Base-by-base conservation (phyloP, 2,888 invertebrate species). In the Acanthacorydalis orientalis region DNA sequence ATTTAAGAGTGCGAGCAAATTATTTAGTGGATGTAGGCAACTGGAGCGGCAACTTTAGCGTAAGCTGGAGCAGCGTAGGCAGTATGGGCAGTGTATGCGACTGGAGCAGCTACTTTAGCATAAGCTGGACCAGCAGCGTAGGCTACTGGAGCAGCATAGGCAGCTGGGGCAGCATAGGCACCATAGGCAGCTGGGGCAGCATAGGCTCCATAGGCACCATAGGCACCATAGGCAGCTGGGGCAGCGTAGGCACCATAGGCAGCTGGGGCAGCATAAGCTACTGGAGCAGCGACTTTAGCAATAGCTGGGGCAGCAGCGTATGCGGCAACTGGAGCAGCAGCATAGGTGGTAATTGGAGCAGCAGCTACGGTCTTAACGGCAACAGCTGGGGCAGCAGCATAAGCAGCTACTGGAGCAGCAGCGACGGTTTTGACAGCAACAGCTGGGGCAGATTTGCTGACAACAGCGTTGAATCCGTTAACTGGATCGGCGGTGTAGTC, bases 391-490 rank as follows among this genome's bases (percentile, higher is more conserved):
- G 48, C 41, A 33, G 48, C 43, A 14, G 46, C 44, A n/a, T 39
- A 12, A 35, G 49, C 49, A 11, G 41, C 50, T 15, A 47, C 47
- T 38, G 52, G 49, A 12, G 52, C 48, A 14, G 51, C 47, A 7
- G 64, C 68, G 1, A 65, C 66, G 0, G 68, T 67, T 53, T 57
- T 56, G 14, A 57, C 70, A 1, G 67, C 48, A 39, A 39, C 12
- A 42, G 31, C 38, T 23, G 43, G 54, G 10, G 40, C 39, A 31
- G 11, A n/a, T 47, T 48, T 67, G 51, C 64, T 66, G 37, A 68
- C 70, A 46, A 68, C 67, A 48, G 70, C 69, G 53, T 70, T 69
- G 63, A 70, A 70, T 46, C 69, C 69, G 53, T 69, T 64, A 38
- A 66, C 64, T 38, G 68, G 68, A 59, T 69, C 69, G 46, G 69